phyloP scores from a whole-genome alignment of 2,113 vertebrate species.

The Gila orcuttii region DNA sequence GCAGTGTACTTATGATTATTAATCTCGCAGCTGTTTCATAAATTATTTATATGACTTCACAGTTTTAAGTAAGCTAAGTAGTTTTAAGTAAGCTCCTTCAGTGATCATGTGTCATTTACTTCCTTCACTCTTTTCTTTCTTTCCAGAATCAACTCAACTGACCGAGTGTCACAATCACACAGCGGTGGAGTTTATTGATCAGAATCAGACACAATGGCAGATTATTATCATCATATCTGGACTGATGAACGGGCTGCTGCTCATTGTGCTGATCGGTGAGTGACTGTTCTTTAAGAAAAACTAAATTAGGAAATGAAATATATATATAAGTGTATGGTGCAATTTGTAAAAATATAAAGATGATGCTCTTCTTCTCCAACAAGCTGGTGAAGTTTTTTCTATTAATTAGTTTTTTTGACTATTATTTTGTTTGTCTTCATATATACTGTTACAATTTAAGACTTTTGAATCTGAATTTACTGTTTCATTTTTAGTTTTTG shows the following conservation, averaged over 20 bases:
- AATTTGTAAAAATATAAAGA: not conserved
- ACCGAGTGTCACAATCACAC: not conserved
- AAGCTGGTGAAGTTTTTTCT: not conserved
- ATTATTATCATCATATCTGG: too few relatives aligned
- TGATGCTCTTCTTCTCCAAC: not conserved
- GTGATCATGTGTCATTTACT: too few relatives aligned
- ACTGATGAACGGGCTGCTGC: not conserved
- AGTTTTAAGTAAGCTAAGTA: not conserved
- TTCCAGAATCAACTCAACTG: not conserved
- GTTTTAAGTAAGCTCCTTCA: too few relatives aligned
- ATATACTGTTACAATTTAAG: too few relatives aligned
- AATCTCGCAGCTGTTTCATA: too few relatives aligned
- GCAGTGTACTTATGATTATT: too few relatives aligned
- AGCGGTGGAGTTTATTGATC: not conserved
- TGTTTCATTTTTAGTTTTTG: too few relatives aligned
- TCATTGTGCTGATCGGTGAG: constrained; percentile 11
- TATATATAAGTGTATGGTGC: not conserved
- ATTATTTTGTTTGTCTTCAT: too few relatives aligned
- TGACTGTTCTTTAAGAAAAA: not conserved
- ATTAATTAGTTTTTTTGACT: too few relatives aligned
- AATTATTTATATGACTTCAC: too few relatives aligned
- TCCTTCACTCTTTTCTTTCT: not conserved
- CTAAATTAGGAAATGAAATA: not conserved
- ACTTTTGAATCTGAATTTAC: too few relatives aligned
- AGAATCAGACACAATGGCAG: too few relatives aligned